A percentile compares a stretch with the other conserved stretches of the same genome.
Conservation (phyloP, 2,888 invertebrate species). For the Dysmachus trigonus region DNA sequence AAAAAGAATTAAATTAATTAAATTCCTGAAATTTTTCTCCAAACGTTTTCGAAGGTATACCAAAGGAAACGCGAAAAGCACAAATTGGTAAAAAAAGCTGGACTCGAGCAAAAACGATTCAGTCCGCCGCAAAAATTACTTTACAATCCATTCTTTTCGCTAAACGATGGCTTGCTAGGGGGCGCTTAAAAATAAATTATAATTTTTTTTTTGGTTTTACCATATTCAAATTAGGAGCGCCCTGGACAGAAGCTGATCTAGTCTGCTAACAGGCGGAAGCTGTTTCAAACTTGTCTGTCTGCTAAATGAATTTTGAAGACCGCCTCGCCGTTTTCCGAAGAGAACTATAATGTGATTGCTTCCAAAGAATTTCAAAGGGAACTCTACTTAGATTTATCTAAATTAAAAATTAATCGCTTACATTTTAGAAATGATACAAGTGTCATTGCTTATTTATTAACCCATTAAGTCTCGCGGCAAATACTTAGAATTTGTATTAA, state of each 20-base stretch:
- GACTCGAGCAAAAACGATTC: neutral
- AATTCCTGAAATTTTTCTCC: neutral
- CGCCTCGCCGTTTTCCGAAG: neutral
- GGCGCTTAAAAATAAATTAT: neutral
- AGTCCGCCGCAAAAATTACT: neutral
- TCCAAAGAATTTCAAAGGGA: neutral
- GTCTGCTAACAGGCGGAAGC: neutral
- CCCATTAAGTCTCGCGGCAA: neutral
- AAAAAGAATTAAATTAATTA: neutral
- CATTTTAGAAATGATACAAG: neutral
- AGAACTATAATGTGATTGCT: neutral
- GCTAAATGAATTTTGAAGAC: neutral
- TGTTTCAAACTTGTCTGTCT: neutral
- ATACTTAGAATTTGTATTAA: neutral
- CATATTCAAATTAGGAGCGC: neutral
- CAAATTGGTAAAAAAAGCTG: neutral
- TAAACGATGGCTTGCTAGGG: neutral
- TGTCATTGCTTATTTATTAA: neutral
- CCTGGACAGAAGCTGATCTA: neutral
- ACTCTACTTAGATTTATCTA: neutral
- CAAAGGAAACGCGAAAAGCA: neutral
- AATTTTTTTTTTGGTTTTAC: neutral
- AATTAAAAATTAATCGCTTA: neutral
- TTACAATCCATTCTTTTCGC: neutral
- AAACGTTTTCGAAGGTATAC: neutral